Base-by-base conservation (phyloP, 2,113 vertebrate genomes). In the Amphiprion percula region DNA sequence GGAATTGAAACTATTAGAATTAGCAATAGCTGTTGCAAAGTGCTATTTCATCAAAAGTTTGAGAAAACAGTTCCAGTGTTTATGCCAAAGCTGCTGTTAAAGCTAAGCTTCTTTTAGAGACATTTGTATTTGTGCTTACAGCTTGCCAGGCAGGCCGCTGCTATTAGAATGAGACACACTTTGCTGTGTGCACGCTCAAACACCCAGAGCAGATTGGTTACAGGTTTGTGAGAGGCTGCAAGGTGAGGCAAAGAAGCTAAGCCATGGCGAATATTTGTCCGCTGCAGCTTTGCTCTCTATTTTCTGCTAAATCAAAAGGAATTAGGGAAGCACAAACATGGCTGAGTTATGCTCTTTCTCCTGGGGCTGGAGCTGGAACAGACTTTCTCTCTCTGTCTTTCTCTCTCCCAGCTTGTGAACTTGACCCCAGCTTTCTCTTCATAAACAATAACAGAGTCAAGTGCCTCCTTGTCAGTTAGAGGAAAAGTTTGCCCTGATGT, bases 1-100 rank as follows among this genome's bases (percentile, higher is more conserved):
- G 86, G 91, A 93, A 93, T 93, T 93, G 85, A 92, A 93, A 88
- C 80, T 88, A 90, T 91, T 91, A 88, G 83, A 88, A 70, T 88
- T 90, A 90, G 33, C 82, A 67, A 66, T 77, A 81, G 83, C 84
- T 87, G 77, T 80, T 39, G 83, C 79, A 84, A 92, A 90, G 81
- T 77, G 82, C 62, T 74, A 71, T 87, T 94, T 89, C 77, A 88
- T 90, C 68, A 74, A 90, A 87, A 76, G 77, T 86, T 85, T 68
- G 74, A 80, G 85, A 85, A 85, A 90, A 87, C 79, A 85, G 84
- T 75, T 79, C 19, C 39, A 77, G 79, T 87, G 85, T 92, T 91
- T 89, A 84, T 80, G 77, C 83, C 77, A 90, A 87, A 90, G 87
- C 80, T 62, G 68, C 81, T 79, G 85, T 88, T 90, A 76, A 88